Percentiles rank a stretch among this genome's conserved stretches.
These are phyloP conservation scores for Pemphigus obesinymphae DNA, from an alignment of 1,140 invertebrate genomes.

Conservation along the genomic window DNA sequence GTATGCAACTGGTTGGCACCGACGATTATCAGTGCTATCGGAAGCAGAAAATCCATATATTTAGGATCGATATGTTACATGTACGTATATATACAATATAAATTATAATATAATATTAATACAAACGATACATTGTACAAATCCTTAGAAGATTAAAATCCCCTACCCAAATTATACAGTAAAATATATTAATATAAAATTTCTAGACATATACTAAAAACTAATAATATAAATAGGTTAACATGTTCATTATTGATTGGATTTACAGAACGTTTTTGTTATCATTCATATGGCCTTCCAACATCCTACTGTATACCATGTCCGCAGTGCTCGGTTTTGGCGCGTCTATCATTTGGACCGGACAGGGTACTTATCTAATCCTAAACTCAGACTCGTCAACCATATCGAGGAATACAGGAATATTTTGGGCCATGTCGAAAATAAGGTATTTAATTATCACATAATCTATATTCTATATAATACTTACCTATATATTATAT, in stretches of 20 bases:
- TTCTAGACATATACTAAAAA: no score
- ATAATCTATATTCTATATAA: no score
- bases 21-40: constrained; percentile 76
- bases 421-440: constrained; percentile 76
- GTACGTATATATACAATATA: constrained; percentile 56
- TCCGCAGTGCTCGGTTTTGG: constrained; percentile 83
- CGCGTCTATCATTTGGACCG: constrained; percentile 84
- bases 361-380: constrained; percentile 89
- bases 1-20: constrained; percentile 89
- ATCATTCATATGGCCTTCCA: constrained; percentile 77
- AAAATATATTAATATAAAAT: no score
- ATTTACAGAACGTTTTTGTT: constrained; percentile 67
- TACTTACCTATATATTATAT: no score
- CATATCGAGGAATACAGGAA: constrained; percentile 85
- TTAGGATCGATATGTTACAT: constrained; percentile 70
- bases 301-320: constrained; percentile 73
- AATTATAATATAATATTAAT: no score
- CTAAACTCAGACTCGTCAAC: constrained; percentile 80
- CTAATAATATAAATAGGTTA: no score
- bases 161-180: no score
- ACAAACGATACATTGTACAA: not conserved
- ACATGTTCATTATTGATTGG: no score
- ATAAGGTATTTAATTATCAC: constrained; percentile 14
- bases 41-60: constrained; percentile 78
- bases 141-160: no score